phyloP scores from a whole-genome alignment of 2,888 invertebrate species.

The Napeogenes inachia region DNA sequence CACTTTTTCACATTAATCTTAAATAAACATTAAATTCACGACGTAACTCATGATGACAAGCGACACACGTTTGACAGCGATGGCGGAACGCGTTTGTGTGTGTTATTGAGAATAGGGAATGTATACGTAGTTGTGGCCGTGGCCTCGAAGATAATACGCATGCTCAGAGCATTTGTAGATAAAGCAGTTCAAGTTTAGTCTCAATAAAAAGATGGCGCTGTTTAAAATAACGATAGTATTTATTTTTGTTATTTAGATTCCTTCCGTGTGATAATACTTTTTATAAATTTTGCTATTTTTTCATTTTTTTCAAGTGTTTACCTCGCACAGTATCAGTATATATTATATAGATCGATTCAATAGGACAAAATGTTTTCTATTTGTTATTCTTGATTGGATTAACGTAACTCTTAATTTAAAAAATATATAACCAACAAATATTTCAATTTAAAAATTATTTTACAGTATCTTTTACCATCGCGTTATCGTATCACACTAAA shows the following conservation, averaged over 20 bases:
- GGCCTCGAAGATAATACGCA: conserved; percentile 61
- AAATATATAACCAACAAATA: too few relatives aligned
- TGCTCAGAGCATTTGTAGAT: conserved; percentile 53
- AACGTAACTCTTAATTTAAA: too few relatives aligned
- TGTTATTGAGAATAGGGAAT: conserved; percentile 33
- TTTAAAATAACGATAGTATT: conserved; percentile 8
- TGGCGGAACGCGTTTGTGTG: conserved; percentile 52
- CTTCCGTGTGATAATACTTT: background rate
- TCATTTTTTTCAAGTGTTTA: too few relatives aligned
- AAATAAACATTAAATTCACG: conserved; percentile 44
- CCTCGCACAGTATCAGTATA: too few relatives aligned
- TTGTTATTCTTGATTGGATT: too few relatives aligned
- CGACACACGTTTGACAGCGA: conserved; percentile 55
- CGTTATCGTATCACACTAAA: too few relatives aligned
- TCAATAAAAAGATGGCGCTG: conserved; percentile 29
- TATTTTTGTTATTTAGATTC: too few relatives aligned
- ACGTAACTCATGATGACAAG: conserved; percentile 51
- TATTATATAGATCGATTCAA: too few relatives aligned
- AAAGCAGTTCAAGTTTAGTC: conserved; percentile 41
- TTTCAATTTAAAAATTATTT: too few relatives aligned
- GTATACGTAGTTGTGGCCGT: conserved; percentile 56
- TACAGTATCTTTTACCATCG: too few relatives aligned
- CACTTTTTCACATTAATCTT: conserved; percentile 31
- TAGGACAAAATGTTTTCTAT: too few relatives aligned
- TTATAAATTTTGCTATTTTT: background rate